These are phyloP conservation scores for Tarsius wallacei DNA, from an alignment of 2,797 vertebrate species.

Conservation along the genomic window DNA sequence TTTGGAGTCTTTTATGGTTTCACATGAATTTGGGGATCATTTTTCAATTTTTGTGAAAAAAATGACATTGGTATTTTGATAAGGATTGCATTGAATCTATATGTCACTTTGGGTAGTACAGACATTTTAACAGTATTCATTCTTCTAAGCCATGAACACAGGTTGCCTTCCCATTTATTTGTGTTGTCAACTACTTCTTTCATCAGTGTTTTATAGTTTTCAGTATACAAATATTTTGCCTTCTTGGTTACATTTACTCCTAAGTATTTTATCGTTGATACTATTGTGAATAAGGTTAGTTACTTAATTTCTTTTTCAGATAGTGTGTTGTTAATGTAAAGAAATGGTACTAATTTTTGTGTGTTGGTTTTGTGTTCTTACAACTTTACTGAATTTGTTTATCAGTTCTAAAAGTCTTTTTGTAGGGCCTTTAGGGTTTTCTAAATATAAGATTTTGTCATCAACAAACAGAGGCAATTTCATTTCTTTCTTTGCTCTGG, in stretches of 20 bases:
- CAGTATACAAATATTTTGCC: not conserved
- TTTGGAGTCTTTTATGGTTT: not conserved
- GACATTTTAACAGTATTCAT: conserved; percentile 11
- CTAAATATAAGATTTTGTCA: not conserved
- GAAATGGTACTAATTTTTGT: not conserved
- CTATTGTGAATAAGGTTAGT: not conserved
- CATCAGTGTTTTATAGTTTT: not conserved
- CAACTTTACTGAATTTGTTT: not conserved
- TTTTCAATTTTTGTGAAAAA: not conserved
- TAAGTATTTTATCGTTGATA: not conserved
- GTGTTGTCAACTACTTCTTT: not conserved
- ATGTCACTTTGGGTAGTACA: not conserved
- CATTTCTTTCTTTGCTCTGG: not conserved
- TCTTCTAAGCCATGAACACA: not conserved
- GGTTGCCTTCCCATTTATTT: not conserved
- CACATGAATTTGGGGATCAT: not conserved
- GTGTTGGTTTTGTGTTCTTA: not conserved
- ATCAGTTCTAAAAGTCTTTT: not conserved
- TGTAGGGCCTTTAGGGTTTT: not conserved
- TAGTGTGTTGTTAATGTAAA: not conserved
- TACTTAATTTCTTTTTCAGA: not conserved
- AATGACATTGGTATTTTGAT: not conserved
- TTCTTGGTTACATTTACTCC: not conserved
- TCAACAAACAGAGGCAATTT: not conserved
- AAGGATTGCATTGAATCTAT: not conserved